Evolutionary conservation across 2,888 invertebrate species (phyloP).

Genomic region (Cephus runcator): DNA sequence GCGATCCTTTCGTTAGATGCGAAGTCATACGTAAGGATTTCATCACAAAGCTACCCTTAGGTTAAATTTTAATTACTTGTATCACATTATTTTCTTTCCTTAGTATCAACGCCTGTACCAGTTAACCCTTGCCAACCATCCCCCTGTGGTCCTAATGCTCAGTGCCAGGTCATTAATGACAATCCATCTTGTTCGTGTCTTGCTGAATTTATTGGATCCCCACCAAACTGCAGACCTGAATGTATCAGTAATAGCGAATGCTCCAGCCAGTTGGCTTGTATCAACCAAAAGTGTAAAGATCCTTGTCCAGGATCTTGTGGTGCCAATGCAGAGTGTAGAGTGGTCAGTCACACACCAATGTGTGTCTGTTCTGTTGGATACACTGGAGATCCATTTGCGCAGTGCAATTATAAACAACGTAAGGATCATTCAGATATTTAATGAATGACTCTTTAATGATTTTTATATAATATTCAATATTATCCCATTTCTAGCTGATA

Average conservation of each 20-base stretch:
- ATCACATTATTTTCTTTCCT: constrained; percentile 21
- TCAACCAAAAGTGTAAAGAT: constrained; percentile 77
- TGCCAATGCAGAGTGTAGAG: constrained; percentile 76
- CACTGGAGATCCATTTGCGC: constrained; percentile 78
- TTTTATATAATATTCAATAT: not conserved
- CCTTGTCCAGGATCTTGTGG: constrained; percentile 78
- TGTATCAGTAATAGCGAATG: constrained; percentile 82
- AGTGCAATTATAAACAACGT: constrained; percentile 66
- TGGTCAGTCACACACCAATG: constrained; percentile 77
- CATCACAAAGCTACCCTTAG: not conserved
- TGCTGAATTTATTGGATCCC: constrained; percentile 79
- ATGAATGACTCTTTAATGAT: not conserved
- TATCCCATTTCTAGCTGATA: constrained; percentile 1
- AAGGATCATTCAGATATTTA: constrained; percentile 35
- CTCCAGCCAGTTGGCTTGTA: constrained; percentile 75
- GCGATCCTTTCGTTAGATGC: constrained; percentile 80
- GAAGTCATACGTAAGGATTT: constrained; percentile 59
- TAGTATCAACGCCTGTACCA: constrained; percentile 49
- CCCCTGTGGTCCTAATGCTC: constrained; percentile 77
- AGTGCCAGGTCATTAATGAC: constrained; percentile 72
- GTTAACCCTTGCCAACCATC: constrained; percentile 74
- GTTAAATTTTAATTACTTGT: constrained; percentile 10
- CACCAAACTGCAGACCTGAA: constrained; percentile 80
- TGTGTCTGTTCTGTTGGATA: constrained; percentile 74
- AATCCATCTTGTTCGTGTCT: constrained; percentile 79